Percentiles rank a stretch among this genome's conserved stretches.
phyloP scores from a whole-genome alignment of 2,888 invertebrate species.

The Clivina fossor region DNA sequence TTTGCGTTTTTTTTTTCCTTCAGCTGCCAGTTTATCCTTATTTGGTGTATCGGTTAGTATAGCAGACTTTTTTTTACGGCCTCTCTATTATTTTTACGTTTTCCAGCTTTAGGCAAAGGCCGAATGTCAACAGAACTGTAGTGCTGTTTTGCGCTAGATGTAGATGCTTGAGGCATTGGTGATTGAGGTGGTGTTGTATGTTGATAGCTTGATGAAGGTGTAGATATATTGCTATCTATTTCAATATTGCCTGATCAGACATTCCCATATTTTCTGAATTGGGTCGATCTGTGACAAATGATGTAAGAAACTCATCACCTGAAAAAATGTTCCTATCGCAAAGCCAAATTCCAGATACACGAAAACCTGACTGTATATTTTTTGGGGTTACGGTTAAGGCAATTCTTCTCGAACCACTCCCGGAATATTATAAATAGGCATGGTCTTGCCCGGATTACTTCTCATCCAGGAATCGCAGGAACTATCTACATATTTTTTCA shows the following conservation, averaged over 20 bases:
- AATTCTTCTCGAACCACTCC: constrained; percentile 23
- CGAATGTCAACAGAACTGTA: not conserved
- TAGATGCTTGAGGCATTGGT: no score
- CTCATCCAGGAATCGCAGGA: constrained; percentile 27
- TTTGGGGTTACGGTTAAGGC: constrained; percentile 24
- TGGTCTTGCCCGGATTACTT: constrained; percentile 30
- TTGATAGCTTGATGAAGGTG: constrained; percentile 1
- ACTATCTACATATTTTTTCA: constrained; percentile 35
- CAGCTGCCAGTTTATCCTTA: not conserved
- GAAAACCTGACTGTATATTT: constrained; percentile 36
- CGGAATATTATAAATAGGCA: constrained; percentile 35
- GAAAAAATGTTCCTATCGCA: not conserved
- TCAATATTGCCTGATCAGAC: no score
- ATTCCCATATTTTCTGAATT: not conserved
- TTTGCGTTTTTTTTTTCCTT: no score
- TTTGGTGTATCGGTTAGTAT: constrained; percentile 3
- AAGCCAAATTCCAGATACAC: not conserved
- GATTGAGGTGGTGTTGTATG: no score
- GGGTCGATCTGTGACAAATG: not conserved
- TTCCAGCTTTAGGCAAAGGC: constrained; percentile 5
- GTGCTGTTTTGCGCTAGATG: no score
- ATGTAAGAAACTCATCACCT: not conserved
- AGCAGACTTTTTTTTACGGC: not conserved
- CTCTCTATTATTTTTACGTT: not conserved
- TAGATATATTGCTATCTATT: no score